Percentiles rank a stretch among this genome's conserved stretches.
Conservation (phyloP, 2,888 invertebrate genomes). For the Rugalucina vietnamica region DNA sequence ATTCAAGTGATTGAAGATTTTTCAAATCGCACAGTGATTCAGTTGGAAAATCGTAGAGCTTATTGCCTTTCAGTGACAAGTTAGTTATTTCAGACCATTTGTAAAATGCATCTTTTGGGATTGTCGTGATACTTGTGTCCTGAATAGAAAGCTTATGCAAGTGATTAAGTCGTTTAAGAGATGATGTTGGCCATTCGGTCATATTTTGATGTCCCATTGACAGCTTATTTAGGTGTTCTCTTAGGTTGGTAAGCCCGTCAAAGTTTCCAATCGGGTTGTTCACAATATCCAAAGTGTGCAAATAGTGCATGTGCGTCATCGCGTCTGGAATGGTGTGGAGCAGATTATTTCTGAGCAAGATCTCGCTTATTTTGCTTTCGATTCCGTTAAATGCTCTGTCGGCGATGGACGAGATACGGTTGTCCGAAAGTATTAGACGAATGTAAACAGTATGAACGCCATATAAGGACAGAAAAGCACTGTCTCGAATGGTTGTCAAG, state of each 20-base stretch:
- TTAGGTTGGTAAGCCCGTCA: not conserved
- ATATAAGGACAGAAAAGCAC: not conserved
- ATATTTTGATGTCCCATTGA: not conserved
- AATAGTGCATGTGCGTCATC: not conserved
- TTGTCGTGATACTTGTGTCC: not conserved
- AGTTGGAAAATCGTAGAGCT: not conserved
- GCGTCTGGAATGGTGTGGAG: not conserved
- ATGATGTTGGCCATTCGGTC: not conserved
- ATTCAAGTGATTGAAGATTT: not conserved
- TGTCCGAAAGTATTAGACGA: not conserved
- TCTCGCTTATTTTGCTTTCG: not conserved
- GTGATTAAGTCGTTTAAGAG: not conserved
- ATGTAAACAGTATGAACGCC: not conserved
- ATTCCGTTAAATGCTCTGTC: not conserved
- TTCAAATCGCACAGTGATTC: not conserved
- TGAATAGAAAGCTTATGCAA: not conserved
- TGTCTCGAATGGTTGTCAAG: not conserved
- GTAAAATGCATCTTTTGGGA: not conserved
- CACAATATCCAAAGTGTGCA: not conserved
- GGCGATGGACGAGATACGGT: not conserved
- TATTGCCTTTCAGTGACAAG: not conserved
- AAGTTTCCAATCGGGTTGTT: not conserved
- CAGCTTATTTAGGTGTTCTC: not conserved
- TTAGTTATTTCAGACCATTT: not conserved
- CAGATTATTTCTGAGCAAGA: not conserved